These are phyloP conservation scores for Crocidura indochinensis DNA, from an alignment of 2,797 vertebrate genomes.

Conservation along the genomic window DNA sequence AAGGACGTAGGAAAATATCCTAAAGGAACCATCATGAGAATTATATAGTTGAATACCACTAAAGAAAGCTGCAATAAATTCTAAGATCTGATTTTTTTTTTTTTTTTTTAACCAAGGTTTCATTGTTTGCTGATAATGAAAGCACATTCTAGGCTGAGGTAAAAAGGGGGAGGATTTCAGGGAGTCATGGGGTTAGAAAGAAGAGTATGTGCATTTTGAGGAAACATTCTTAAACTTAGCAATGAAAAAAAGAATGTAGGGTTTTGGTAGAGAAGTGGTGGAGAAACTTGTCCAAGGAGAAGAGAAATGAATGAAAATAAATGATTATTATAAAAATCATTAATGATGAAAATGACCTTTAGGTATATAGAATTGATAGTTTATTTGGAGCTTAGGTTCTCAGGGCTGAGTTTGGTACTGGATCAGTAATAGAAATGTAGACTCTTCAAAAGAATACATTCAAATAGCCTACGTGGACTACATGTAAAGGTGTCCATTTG, in stretches of 20 bases:
- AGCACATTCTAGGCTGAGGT: not conserved
- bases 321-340: not conserved
- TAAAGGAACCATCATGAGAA: not conserved
- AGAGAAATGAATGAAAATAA: not conserved
- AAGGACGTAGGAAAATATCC: not conserved
- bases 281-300: not conserved
- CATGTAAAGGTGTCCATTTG: not conserved
- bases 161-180: not conserved
- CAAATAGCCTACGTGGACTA: not conserved
- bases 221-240: slow-evolving; percentile 27
- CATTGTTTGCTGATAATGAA: not conserved
- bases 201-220: not conserved
- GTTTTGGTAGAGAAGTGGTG: not conserved
- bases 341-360: not conserved
- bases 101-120: not conserved
- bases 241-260: not conserved
- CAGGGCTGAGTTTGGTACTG: not conserved
- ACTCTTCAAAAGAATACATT: not conserved
- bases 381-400: not conserved
- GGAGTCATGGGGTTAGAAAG: not conserved
- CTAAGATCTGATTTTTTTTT: not conserved
- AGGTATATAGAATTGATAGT: not conserved
- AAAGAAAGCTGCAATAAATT: not conserved
- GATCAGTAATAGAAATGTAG: not conserved
- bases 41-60: slow-evolving; percentile 14